A percentile compares a stretch with the other conserved stretches of the same genome.
These are phyloP conservation scores for Pandemis cinnamomeana DNA, from an alignment of 2,888 invertebrate genomes.

Conservation along the genomic window DNA sequence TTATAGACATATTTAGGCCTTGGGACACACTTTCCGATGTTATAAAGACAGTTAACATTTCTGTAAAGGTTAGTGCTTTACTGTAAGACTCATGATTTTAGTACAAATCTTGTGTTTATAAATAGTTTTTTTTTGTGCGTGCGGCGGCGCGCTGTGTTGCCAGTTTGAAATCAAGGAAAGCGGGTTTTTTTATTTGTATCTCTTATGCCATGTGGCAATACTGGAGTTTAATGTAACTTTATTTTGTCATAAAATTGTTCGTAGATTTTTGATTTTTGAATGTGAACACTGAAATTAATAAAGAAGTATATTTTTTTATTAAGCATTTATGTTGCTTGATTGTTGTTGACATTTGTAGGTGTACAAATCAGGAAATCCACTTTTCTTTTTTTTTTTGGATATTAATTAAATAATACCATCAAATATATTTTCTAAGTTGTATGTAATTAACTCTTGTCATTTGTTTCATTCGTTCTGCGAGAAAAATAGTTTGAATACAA, in stretches of 20 bases:
- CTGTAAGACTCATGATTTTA: slow-evolving; percentile 5
- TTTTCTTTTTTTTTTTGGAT: slow-evolving; percentile 13
- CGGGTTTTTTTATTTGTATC: slow-evolving; percentile 34
- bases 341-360: background rate
- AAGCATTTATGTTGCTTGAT: no score
- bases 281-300: background rate
- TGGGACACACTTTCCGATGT: background rate
- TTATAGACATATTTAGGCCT: background rate
- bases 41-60: background rate
- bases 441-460: slow-evolving; percentile 15
- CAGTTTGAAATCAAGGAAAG: slow-evolving; percentile 12
- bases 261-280: background rate
- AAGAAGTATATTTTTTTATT: no score
- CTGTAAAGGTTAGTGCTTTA: slow-evolving; percentile 31
- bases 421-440: slow-evolving; percentile 15
- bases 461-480: slow-evolving; percentile 1
- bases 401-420: slow-evolving; percentile 12
- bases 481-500: slow-evolving; percentile 4
- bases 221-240: background rate
- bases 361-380: slow-evolving; percentile 16
- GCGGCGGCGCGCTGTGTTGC: slow-evolving; percentile 35
- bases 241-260: no score
- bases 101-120: slow-evolving; percentile 19
- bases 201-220: background rate
- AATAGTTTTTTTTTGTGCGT: background rate